Evolutionary conservation across 1,140 invertebrate genomes (phyloP).

Genomic region (Drosophila kepulauana): DNA sequence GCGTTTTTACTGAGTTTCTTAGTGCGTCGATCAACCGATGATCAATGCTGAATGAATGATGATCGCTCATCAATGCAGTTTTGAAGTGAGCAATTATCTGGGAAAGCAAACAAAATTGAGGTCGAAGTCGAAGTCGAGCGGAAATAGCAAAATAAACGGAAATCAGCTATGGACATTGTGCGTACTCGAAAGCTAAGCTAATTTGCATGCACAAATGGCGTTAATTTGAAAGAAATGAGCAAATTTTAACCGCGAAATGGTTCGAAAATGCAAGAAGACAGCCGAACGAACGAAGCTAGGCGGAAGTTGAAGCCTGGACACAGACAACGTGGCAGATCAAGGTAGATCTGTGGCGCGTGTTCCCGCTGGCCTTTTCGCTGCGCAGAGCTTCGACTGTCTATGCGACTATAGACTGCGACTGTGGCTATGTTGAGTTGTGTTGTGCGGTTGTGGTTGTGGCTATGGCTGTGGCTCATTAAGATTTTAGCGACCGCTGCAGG

Average conservation of each 20-base stretch:
- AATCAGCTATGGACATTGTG: conserved; percentile 55
- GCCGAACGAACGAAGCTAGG: conserved; percentile 9
- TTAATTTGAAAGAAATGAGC: conserved; percentile 75
- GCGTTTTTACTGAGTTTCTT: background rate
- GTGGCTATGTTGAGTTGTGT: too few species aligned
- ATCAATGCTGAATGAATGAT: conserved; percentile 9
- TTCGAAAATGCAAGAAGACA: conserved; percentile 40
- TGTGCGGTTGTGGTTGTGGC: background rate
- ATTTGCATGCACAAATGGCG: conserved; percentile 75
- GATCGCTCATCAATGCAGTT: conserved; percentile 26
- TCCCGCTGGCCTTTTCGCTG: conserved; percentile 37
- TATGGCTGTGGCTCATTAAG: conserved; percentile 55
- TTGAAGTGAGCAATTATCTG: conserved; percentile 24
- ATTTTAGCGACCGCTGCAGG: conserved; percentile 55
- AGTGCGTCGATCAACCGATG: conserved; percentile 24
- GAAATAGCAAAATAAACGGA: conserved; percentile 54
- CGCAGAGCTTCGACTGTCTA: conserved; percentile 2
- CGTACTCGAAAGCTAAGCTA: conserved; percentile 66
- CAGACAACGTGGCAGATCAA: conserved; percentile 28
- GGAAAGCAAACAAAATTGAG: conserved; percentile 18
- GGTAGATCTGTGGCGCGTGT: conserved; percentile 64
- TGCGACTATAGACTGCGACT: background rate
- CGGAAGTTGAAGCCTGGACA: conserved; percentile 56
- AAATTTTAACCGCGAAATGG: conserved; percentile 58
- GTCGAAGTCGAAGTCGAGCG: conserved; percentile 41